Evolutionary conservation across 64 coral and sea anemone genomes (phyloP).

Genomic region (Platygyra sinensis): DNA sequence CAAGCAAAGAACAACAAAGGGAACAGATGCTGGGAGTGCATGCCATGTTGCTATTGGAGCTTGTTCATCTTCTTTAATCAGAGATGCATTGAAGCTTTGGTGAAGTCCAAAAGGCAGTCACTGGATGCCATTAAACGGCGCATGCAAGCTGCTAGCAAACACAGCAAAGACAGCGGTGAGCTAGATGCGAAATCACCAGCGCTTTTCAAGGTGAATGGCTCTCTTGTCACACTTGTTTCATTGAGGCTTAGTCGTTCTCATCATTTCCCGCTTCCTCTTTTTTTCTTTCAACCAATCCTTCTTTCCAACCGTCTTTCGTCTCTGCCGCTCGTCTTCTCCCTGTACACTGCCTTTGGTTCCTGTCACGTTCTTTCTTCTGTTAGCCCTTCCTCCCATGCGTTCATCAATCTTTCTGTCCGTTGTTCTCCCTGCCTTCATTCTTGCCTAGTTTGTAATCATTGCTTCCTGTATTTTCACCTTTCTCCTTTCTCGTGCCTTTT

Average conservation of each 20-base stretch:
- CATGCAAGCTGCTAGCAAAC: constrained; percentile 64
- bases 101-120: constrained; percentile 54
- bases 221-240: background rate
- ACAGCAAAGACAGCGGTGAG: constrained; percentile 40
- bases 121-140: constrained; percentile 61
- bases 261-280: too few relatives aligned
- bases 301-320: background rate
- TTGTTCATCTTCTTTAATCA: constrained; percentile 68
- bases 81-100: constrained; percentile 63
- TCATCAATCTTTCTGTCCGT: too few relatives aligned
- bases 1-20: constrained; percentile 96
- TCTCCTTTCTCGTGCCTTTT: background rate
- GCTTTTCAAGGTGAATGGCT: constrained; percentile 46
- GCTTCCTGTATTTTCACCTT: background rate
- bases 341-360: too few relatives aligned
- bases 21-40: constrained; percentile 96
- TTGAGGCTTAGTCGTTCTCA: too few relatives aligned
- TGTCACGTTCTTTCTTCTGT: too few relatives aligned
- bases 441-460: background rate
- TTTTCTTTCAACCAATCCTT: background rate
- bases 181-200: constrained; percentile 29
- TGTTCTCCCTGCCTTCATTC: background rate
- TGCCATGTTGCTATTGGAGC: constrained; percentile 96
- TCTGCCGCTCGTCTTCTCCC: background rate
- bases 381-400: background rate